Conservation (phyloP, 1,140 invertebrate genomes). For the Rhagoletis zephyria region DNA sequence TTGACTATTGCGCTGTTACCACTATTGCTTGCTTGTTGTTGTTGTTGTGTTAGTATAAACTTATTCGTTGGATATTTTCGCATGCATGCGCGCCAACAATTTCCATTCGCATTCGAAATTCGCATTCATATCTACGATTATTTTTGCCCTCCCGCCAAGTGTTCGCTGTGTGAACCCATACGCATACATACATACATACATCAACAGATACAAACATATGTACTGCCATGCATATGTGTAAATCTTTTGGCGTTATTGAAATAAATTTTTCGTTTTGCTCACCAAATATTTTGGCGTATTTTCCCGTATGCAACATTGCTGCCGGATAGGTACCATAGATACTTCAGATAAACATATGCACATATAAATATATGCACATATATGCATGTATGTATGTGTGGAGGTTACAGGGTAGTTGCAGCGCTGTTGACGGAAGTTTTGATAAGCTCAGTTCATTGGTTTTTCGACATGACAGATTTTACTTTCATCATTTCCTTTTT, state of each 20-base stretch:
- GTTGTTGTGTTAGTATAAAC: background rate
- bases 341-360: too few relatives aligned
- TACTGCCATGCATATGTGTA: background rate
- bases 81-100: background rate
- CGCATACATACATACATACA: background rate
- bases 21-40: background rate
- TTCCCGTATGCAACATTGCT: background rate
- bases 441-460: constrained; percentile 49
- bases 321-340: background rate
- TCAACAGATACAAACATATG: background rate
- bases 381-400: too few relatives aligned
- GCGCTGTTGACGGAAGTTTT: constrained; percentile 34
- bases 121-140: constrained; percentile 11
- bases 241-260: constrained; percentile 20
- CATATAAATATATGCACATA: too few relatives aligned
- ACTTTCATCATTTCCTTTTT: constrained; percentile 32
- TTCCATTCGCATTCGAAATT: constrained; percentile 4
- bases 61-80: constrained; percentile 35
- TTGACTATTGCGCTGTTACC: background rate
- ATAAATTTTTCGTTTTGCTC: background rate
- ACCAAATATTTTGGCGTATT: constrained; percentile 16
- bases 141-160: background rate
- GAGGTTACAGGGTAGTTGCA: background rate
- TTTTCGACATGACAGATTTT: constrained; percentile 42
- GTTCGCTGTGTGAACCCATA: background rate